These are phyloP conservation scores for Tetranychus cinnabarinus DNA, from an alignment of 1,140 invertebrate genomes.

Conservation along the genomic window DNA sequence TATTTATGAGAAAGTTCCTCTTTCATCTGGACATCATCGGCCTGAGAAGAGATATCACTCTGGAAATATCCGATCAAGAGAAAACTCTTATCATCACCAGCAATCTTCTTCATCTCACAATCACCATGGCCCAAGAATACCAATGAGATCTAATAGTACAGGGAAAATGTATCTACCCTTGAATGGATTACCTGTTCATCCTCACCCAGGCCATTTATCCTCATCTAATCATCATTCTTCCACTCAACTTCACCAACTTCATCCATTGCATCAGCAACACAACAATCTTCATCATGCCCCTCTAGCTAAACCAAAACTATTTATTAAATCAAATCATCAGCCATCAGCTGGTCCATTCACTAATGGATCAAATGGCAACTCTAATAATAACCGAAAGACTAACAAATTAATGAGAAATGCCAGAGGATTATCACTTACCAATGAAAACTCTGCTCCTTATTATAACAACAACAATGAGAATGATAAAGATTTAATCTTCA, in stretches of 20 bases:
- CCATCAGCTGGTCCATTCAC: too few relatives aligned
- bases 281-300: not conserved
- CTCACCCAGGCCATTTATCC: not conserved
- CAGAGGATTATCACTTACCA: not conserved
- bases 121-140: not conserved
- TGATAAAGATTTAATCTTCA: not conserved
- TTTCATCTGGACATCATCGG: not conserved
- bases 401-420: not conserved
- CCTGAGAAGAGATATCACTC: not conserved
- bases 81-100: not conserved
- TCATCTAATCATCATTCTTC: not conserved
- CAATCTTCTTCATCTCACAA: not conserved
- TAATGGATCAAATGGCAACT: too few relatives aligned
- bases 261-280: not conserved
- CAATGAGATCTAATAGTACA: constrained; percentile 1
- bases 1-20: constrained; percentile 10
- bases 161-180: constrained; percentile 1
- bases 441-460: too few relatives aligned
- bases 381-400: not conserved
- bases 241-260: not conserved
- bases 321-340: not conserved
- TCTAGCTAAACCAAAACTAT: not conserved
- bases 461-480: not conserved
- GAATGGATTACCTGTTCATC: not conserved
- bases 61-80: not conserved